Base-by-base conservation (phyloP, 1,140 invertebrate genomes). In the Euura lappo region DNA sequence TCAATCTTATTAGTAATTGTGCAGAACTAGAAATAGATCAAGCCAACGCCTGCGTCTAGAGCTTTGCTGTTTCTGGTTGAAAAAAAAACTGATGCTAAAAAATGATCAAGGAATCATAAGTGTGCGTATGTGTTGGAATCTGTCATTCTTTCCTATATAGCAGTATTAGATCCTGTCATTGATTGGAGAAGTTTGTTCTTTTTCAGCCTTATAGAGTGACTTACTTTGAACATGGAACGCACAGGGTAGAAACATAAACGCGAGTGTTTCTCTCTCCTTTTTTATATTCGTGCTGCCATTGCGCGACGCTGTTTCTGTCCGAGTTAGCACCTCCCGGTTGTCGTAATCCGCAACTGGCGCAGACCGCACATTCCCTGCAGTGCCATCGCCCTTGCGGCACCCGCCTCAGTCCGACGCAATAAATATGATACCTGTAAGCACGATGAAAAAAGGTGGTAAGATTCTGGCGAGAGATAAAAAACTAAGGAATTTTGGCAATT, bases 371-470 rank as follows among this genome's bases (percentile, higher is more conserved):
- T 74, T 93, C 91, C 74, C 91, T 90, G 87, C 97, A 98, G 80
- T 97, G 94, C 97, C 97, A 98, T 43, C 94, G 91, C 10, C 96
- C 97, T 75, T 91, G 92, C 8, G 97, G 97, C 74, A 97, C 93
- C 72, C 91, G 89, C 68, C 91, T 90, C 2, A 98, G 85, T 4
- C 96, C 96, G 66, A 98, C 94, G 87, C 97, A 99, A 88, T 96
- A 97, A 72, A 96, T 96, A 83, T 99, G 97, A 85, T 94, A 95
- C 47, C 91, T 91, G 73, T 47, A 79, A 75, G 51, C 28, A 68
- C 8, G 66, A 64, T 70, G 42, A 51, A 13, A 11, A 72, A 4
- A 46, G 28, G 3, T 67, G 6, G 43, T 71, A 71, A 28, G 42
- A 11, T 43, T 72, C 43, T 8, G 6, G 45, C 10, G n/a, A 10